Evolutionary conservation across 2,888 invertebrate species (phyloP).

Genomic region (Drosophila picticornis): DNA sequence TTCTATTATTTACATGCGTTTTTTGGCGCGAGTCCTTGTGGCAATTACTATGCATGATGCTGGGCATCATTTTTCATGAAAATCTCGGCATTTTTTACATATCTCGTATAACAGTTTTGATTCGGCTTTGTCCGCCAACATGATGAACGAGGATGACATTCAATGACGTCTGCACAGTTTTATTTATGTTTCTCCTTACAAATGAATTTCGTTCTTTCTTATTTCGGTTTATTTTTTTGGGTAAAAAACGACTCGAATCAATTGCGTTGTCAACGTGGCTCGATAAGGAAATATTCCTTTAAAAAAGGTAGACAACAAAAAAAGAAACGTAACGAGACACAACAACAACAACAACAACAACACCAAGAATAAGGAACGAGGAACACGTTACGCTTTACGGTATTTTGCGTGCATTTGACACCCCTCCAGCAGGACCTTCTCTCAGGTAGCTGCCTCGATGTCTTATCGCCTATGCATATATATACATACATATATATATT

Average conservation of each 20-base stretch:
- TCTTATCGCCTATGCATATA: constrained; percentile 62
- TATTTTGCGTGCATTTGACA: constrained; percentile 76
- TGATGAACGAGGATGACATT: constrained; percentile 76
- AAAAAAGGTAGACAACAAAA: constrained; percentile 63
- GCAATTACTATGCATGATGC: constrained; percentile 48
- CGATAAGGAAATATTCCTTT: constrained; percentile 63
- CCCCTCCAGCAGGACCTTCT: constrained; percentile 46
- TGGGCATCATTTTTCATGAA: constrained; percentile 46
- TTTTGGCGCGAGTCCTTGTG: constrained; percentile 49
- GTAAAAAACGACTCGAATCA: constrained; percentile 77
- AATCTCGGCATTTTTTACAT: constrained; percentile 7
- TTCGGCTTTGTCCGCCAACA: constrained; percentile 62
- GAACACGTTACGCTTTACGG: constrained; percentile 65
- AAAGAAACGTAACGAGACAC: constrained; percentile 50
- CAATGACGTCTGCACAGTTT: constrained; percentile 58
- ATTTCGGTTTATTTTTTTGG: constrained; percentile 47
- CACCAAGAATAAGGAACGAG: constrained; percentile 8
- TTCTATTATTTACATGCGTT: not conserved
- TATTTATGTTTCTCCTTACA: constrained; percentile 71
- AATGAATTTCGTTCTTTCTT: constrained; percentile 18
- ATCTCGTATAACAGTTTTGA: constrained; percentile 55
- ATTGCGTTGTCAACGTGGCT: constrained; percentile 67
- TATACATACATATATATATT: constrained; percentile 13
- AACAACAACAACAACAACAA: constrained; percentile 1
- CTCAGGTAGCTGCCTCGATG: constrained; percentile 62